phyloP scores from a whole-genome alignment of 2,113 vertebrate genomes.

The Carettochelys insculpta region DNA sequence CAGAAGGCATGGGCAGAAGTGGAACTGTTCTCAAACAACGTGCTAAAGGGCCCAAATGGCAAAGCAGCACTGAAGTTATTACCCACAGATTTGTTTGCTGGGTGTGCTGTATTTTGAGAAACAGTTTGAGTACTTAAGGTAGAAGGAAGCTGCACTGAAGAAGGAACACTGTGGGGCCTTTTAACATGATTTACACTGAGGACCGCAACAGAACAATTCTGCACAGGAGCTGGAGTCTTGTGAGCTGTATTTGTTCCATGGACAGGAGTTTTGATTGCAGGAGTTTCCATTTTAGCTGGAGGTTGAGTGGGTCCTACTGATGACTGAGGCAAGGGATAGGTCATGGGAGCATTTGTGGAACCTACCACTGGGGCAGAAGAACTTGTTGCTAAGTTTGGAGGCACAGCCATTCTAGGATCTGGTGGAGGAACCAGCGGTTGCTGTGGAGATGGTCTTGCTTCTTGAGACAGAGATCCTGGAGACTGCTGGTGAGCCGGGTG shows the following conservation, averaged over 20 bases:
- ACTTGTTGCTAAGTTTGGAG: constrained; percentile 69
- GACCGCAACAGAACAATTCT: constrained; percentile 78
- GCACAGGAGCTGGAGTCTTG: constrained; percentile 82
- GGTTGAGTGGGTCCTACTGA: constrained; percentile 79
- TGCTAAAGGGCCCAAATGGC: constrained; percentile 95
- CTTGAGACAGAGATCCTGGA: constrained; percentile 74
- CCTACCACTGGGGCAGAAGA: constrained; percentile 71
- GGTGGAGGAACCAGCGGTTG: constrained; percentile 81
- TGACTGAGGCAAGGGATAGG: constrained; percentile 84
- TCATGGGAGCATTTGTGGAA: constrained; percentile 74
- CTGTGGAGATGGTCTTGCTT: constrained; percentile 76
- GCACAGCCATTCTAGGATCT: constrained; percentile 80
- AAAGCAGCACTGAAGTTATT: constrained; percentile 91
- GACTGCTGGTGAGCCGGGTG: constrained; percentile 77
- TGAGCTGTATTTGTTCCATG: constrained; percentile 69
- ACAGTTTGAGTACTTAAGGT: constrained; percentile 95
- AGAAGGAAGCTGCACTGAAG: constrained; percentile 89
- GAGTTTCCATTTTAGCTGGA: constrained; percentile 81
- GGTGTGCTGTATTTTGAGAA: constrained; percentile 91
- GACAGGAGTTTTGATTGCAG: constrained; percentile 73
- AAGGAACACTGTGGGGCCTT: constrained; percentile 85
- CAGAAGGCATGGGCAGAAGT: constrained; percentile 94
- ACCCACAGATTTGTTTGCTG: constrained; percentile 86
- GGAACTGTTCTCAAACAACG: constrained; percentile 92
- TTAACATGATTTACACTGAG: constrained; percentile 82